Conservation (phyloP, 2,113 vertebrate species). For the Plotosus lineatus region DNA sequence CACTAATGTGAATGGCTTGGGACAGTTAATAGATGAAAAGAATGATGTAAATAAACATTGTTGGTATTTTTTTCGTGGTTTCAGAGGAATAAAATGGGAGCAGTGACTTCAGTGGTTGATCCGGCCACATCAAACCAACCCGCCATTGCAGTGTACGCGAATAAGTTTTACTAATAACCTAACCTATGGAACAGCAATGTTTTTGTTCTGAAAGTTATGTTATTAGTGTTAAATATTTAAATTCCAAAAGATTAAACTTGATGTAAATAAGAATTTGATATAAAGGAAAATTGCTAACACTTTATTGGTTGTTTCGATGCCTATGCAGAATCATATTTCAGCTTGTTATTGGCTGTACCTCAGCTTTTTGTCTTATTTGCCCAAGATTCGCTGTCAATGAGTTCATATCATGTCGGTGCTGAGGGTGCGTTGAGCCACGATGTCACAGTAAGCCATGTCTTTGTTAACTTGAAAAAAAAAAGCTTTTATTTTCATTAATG, state of each 20-base stretch:
- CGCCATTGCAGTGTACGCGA: neutral
- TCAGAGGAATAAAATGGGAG: neutral
- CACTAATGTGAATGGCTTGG: too few relatives aligned
- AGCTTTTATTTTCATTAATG: conserved; percentile 23
- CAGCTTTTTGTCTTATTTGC: neutral
- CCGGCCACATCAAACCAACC: neutral
- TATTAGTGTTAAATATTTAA: neutral
- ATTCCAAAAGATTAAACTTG: neutral
- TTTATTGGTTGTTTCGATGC: neutral
- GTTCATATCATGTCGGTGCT: conserved; percentile 12
- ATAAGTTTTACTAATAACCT: neutral
- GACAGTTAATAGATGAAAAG: too few relatives aligned
- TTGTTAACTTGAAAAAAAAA: conserved; percentile 4
- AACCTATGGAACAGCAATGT: too few relatives aligned
- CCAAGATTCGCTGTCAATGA: neutral
- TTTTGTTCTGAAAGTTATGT: too few relatives aligned
- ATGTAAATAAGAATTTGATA: neutral
- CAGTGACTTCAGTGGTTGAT: neutral
- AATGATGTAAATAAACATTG: too few relatives aligned
- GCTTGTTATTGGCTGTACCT: neutral
- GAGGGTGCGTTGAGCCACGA: neutral
- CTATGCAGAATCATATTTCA: neutral
- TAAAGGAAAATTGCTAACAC: neutral
- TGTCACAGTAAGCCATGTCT: conserved; percentile 20
- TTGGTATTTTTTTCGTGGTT: too few relatives aligned